A percentile compares a stretch with the other conserved stretches of the same genome.
phyloP scores from a whole-genome alignment of 1,140 invertebrate genomes.

The Idris sp. region DNA sequence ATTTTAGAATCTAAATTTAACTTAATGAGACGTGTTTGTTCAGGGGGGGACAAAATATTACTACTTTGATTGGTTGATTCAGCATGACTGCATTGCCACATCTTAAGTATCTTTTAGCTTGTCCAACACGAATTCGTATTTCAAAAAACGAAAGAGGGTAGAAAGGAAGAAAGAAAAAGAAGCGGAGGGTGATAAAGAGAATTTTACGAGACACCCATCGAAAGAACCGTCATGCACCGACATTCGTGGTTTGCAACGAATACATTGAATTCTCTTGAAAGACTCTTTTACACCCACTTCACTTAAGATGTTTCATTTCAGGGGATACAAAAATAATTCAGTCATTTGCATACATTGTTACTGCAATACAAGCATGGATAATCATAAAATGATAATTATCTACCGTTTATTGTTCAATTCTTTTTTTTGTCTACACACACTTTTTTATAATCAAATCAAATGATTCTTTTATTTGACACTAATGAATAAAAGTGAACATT shows the following conservation, averaged over 20 bases:
- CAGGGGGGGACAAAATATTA: conserved; percentile 38
- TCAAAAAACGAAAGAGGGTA: conserved; percentile 52
- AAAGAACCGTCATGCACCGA: conserved; percentile 51
- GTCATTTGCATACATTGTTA: conserved; percentile 35
- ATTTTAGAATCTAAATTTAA: no score
- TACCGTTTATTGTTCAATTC: conserved; percentile 4
- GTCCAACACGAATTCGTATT: conserved; percentile 56
- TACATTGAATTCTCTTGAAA: conserved; percentile 61
- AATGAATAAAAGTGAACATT: conserved; percentile 8
- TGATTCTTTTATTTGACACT: background rate
- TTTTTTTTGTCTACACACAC: background rate
- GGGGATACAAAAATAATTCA: conserved; percentile 52
- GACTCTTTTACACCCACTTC: conserved; percentile 46
- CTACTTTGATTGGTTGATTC: conserved; percentile 70
- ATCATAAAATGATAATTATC: background rate
- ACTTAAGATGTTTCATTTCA: conserved; percentile 56
- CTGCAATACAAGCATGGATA: background rate
- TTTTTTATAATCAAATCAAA: background rate
- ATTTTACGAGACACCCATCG: conserved; percentile 59
- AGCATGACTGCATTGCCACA: conserved; percentile 56
- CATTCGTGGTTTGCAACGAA: conserved; percentile 64
- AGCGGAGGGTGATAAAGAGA: conserved; percentile 56
- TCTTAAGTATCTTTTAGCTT: conserved; percentile 42
- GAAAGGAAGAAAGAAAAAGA: conserved; percentile 47
- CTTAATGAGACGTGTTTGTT: conserved; percentile 38